phyloP scores from a whole-genome alignment of 30 jellyfish, hydroid and myxozoan species.

The Chrysaora quinquecirrha region DNA sequence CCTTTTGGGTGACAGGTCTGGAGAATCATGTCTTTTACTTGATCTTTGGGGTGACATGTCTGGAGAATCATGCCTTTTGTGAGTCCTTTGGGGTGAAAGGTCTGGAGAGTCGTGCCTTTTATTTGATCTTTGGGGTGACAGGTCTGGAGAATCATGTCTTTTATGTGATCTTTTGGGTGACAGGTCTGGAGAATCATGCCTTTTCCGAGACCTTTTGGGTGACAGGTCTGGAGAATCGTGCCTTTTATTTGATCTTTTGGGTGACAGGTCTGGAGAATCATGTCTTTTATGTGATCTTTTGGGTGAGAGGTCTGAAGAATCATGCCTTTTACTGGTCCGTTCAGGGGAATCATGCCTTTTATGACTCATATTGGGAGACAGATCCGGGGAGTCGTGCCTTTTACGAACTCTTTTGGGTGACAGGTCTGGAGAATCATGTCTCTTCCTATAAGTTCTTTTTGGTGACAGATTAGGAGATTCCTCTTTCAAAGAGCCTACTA shows the following conservation, averaged over 20 bases:
- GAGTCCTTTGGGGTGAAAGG: conserved; percentile 18
- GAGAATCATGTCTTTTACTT: conserved; percentile 70
- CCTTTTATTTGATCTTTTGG: not conserved
- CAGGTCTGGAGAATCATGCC: conserved; percentile 13
- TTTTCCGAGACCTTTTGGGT: conserved; percentile 3
- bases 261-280: conserved; percentile 72
- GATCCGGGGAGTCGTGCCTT: conserved; percentile 22
- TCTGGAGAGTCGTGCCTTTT: conserved; percentile 81
- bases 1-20: no score
- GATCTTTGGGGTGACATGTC: conserved; percentile 42
- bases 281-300: conserved; percentile 39
- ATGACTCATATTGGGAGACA: no score
- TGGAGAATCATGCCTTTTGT: conserved; percentile 74
- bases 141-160: conserved; percentile 30
- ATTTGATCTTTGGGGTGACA: conserved; percentile 32
- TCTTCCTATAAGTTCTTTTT: not conserved
- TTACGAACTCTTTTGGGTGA: not conserved
- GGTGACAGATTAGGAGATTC: not conserved
- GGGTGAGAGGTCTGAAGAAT: conserved; percentile 46
- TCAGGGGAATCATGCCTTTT: no score
- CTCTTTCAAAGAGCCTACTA: not conserved
- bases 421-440: not conserved
- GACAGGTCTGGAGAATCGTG: conserved; percentile 20
- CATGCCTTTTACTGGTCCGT: conserved; percentile 31
- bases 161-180: conserved; percentile 1